Evolutionary conservation across 2,113 vertebrate genomes (phyloP).

Genomic region (Leptobrachium leishanense): DNA sequence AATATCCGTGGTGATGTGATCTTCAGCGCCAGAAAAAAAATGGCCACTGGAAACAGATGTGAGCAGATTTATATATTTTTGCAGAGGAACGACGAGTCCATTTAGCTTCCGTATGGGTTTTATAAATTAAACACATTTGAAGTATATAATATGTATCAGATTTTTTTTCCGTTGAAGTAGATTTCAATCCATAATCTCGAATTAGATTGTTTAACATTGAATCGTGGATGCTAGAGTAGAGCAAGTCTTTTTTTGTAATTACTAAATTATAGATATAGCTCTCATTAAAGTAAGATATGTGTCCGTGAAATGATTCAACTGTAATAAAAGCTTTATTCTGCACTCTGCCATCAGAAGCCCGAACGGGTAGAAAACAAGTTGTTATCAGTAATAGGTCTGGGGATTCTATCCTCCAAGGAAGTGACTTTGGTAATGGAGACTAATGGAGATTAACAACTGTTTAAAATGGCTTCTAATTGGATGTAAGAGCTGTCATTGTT

Average conservation of each 20-base stretch:
- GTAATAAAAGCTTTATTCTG: constrained; percentile 5
- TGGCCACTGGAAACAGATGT: too few species aligned
- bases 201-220: too few species aligned
- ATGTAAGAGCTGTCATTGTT: constrained; percentile 21
- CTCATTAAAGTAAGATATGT: not conserved
- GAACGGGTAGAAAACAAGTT: constrained; percentile 15
- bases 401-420: constrained; percentile 26
- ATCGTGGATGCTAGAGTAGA: too few species aligned
- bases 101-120: too few species aligned
- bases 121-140: too few species aligned
- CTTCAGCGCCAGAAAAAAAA: too few species aligned
- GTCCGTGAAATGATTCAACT: not conserved
- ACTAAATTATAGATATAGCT: constrained; percentile 19
- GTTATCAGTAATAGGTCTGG: constrained; percentile 27
- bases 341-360: not conserved
- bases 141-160: too few species aligned
- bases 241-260: not conserved
- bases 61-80: too few species aligned
- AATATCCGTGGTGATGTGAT: too few species aligned
- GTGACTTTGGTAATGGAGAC: constrained; percentile 47
- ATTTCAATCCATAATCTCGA: too few species aligned
- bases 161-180: too few species aligned
- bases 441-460: constrained; percentile 50
- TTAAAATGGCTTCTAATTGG: constrained; percentile 46
- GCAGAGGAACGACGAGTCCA: too few species aligned